Evolutionary conservation across 2,113 vertebrate genomes (phyloP).

Genomic region (Plecotus auritus): DNA sequence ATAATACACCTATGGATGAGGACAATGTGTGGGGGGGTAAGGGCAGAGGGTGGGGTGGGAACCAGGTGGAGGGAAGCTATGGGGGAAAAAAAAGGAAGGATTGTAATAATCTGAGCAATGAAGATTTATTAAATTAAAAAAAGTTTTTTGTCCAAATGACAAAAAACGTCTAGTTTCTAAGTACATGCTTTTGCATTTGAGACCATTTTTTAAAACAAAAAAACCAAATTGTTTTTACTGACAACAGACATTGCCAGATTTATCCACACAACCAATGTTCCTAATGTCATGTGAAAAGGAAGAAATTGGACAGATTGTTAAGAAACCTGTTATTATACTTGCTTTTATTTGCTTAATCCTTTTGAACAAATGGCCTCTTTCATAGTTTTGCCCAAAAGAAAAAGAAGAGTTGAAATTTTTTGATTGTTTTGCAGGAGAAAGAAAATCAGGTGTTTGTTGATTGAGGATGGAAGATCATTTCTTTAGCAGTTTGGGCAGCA

Average conservation of each 20-base stretch:
- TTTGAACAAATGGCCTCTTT: not conserved
- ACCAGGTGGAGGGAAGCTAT: too few species aligned
- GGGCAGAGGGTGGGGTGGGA: too few species aligned
- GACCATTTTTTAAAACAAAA: not conserved
- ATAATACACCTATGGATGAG: too few species aligned
- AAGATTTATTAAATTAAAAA: too few species aligned
- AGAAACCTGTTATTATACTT: not conserved
- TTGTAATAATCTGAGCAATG: too few species aligned
- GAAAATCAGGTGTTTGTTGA: not conserved
- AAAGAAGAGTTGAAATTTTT: not conserved
- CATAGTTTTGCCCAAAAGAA: not conserved
- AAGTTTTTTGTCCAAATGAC: not conserved
- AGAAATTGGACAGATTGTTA: not conserved
- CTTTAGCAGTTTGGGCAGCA: not conserved
- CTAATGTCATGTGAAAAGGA: not conserved
- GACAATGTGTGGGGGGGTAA: too few species aligned
- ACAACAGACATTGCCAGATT: slow-evolving; percentile 10
- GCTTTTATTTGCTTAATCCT: slow-evolving; percentile 49
- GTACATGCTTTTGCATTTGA: not conserved
- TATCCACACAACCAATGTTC: not conserved
- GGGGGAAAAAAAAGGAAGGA: too few species aligned
- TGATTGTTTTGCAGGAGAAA: not conserved
- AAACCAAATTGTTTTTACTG: slow-evolving; percentile 23
- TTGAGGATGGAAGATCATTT: not conserved
- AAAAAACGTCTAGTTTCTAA: not conserved